Conservation (phyloP, 1,140 invertebrate genomes). For the Bombus superbus region DNA sequence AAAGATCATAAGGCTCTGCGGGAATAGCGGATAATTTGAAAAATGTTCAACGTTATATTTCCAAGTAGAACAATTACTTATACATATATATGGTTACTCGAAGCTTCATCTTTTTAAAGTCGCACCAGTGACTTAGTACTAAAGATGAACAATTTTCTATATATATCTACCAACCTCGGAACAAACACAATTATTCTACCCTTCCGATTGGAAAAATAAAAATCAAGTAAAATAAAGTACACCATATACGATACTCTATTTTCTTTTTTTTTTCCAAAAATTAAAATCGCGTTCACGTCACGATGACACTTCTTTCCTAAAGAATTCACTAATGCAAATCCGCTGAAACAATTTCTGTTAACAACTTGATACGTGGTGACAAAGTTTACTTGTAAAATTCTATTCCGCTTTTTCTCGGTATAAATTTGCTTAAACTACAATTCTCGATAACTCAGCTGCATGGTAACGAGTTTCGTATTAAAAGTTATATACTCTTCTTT, state of each 20-base stretch:
- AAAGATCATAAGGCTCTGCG: too few relatives aligned
- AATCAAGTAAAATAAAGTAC: background rate
- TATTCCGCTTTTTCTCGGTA: background rate
- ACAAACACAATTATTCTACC: background rate
- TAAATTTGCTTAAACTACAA: too few relatives aligned
- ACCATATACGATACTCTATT: too few relatives aligned
- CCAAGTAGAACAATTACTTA: background rate
- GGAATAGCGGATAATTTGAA: background rate
- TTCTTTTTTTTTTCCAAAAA: too few relatives aligned
- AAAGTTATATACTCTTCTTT: background rate
- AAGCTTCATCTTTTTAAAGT: too few relatives aligned
- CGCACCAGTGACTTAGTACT: background rate
- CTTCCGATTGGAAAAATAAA: background rate
- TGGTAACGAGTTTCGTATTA: too few relatives aligned
- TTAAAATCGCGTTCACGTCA: too few relatives aligned
- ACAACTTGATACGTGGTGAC: background rate
- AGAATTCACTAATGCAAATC: background rate
- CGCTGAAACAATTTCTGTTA: too few relatives aligned
- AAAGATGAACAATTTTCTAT: background rate
- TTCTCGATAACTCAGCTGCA: too few relatives aligned
- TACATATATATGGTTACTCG: too few relatives aligned
- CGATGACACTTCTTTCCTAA: background rate
- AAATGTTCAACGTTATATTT: background rate
- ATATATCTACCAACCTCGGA: background rate
- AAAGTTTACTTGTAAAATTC: background rate